Percentiles rank a stretch among this genome's conserved stretches.
Evolutionary conservation across 2,888 invertebrate genomes (phyloP).

Genomic region (Lepeophtheirus nordmannii): DNA sequence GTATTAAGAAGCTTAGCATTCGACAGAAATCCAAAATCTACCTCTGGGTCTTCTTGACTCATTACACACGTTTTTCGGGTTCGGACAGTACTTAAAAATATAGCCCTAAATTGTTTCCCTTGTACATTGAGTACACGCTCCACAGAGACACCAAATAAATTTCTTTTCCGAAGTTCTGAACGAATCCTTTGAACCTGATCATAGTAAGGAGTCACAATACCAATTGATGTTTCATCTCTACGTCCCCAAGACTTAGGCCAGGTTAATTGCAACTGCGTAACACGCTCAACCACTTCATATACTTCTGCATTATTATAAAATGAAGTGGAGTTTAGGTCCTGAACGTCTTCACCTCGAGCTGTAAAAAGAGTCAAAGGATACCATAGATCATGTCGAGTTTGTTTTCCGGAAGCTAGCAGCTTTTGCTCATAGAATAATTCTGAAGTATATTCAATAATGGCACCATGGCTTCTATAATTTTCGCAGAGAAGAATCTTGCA

Average conservation of each 20-base stretch:
- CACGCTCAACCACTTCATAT: conserved; percentile 59
- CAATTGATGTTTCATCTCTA: conserved; percentile 54
- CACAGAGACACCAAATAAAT: conserved; percentile 57
- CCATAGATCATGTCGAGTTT: conserved; percentile 50
- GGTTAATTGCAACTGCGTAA: conserved; percentile 49
- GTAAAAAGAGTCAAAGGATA: conserved; percentile 64
- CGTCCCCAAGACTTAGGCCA: conserved; percentile 60
- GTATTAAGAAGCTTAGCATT: conserved; percentile 66
- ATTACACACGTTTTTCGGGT: conserved; percentile 53
- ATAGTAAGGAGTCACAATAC: conserved; percentile 67
- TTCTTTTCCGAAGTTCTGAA: conserved; percentile 53
- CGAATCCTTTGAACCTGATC: conserved; percentile 59
- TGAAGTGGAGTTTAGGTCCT: conserved; percentile 54
- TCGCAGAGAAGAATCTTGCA: conserved; percentile 64
- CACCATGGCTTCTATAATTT: conserved; percentile 65
- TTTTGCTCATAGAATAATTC: conserved; percentile 64
- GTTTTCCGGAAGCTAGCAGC: conserved; percentile 53
- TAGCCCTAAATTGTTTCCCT: conserved; percentile 68
- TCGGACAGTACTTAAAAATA: conserved; percentile 60
- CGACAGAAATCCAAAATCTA: conserved; percentile 46
- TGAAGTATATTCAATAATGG: conserved; percentile 60
- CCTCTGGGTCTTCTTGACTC: conserved; percentile 26
- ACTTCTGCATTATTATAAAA: conserved; percentile 66
- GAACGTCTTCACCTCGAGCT: conserved; percentile 59
- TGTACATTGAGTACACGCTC: conserved; percentile 69